Evolutionary conservation across 2,797 vertebrate genomes (phyloP).

Genomic region (Esox lucius): DNA sequence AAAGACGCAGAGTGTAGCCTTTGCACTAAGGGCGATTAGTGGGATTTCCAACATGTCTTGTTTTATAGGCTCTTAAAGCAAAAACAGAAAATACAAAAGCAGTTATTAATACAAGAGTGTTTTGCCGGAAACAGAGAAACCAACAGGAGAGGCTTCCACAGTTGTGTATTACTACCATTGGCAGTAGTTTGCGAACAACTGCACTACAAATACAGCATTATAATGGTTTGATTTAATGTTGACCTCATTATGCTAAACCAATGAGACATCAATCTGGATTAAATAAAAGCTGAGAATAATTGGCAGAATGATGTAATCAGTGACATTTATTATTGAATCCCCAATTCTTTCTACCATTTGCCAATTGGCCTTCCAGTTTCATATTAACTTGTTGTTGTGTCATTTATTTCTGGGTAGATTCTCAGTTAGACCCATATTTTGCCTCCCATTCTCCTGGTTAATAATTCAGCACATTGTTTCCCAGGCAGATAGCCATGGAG

Average conservation of each 20-base stretch:
- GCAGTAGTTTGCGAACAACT: background rate
- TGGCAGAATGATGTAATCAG: slow-evolving; percentile 21
- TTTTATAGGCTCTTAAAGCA: background rate
- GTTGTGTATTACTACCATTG: background rate
- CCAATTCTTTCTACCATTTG: background rate
- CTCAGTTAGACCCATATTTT: slow-evolving; percentile 40
- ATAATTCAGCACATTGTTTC: slow-evolving; percentile 70
- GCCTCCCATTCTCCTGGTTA: slow-evolving; percentile 54
- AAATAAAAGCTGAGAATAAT: slow-evolving; percentile 27
- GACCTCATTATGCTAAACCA: background rate
- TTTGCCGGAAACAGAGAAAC: background rate
- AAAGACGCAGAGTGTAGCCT: no score
- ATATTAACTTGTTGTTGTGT: background rate
- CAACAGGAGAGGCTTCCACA: background rate
- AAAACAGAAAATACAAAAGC: background rate
- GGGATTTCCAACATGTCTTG: background rate
- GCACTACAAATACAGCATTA: background rate
- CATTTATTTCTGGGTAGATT: slow-evolving; percentile 43
- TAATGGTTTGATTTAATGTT: background rate
- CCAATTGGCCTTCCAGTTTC: slow-evolving; percentile 18
- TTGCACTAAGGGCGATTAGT: no score
- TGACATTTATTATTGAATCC: background rate
- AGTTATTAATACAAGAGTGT: background rate
- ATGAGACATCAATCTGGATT: slow-evolving; percentile 20
- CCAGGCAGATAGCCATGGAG: slow-evolving; percentile 66